Evolutionary conservation across 2,888 invertebrate genomes (phyloP).

Genomic region (Lasius fuliginosus): DNA sequence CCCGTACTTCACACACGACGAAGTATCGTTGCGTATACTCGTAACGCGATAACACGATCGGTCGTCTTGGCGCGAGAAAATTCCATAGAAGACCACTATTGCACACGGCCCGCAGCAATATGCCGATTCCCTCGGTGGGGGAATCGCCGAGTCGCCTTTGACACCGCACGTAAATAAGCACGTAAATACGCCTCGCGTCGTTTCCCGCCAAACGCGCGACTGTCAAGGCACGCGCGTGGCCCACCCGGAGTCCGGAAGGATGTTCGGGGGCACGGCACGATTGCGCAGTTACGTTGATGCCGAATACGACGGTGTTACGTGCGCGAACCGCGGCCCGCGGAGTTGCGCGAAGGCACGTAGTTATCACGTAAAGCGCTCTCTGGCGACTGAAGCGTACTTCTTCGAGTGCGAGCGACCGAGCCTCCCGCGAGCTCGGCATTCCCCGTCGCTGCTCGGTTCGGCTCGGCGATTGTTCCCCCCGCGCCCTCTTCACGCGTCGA

Average conservation of each 20-base stretch:
- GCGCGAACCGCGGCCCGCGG: slow-evolving; percentile 58
- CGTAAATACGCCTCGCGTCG: slow-evolving; percentile 32
- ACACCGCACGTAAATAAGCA: slow-evolving; percentile 53
- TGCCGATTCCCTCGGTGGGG: slow-evolving; percentile 65
- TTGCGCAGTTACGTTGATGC: slow-evolving; percentile 79
- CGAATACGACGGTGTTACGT: slow-evolving; percentile 51
- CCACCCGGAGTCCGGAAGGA: slow-evolving; percentile 71
- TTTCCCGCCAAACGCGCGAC: slow-evolving; percentile 77
- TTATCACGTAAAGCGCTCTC: slow-evolving; percentile 81
- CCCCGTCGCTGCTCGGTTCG: slow-evolving; percentile 57
- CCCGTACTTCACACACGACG: slow-evolving; percentile 22
- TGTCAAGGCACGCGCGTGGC: slow-evolving; percentile 76
- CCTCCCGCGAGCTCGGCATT: slow-evolving; percentile 69
- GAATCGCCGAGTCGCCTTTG: slow-evolving; percentile 57
- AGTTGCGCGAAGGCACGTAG: slow-evolving; percentile 77
- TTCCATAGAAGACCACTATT: slow-evolving; percentile 68
- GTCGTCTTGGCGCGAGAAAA: slow-evolving; percentile 24
- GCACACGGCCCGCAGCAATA: slow-evolving; percentile 79
- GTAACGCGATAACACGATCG: slow-evolving; percentile 29
- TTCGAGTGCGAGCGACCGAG: slow-evolving; percentile 73
- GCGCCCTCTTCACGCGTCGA: slow-evolving; percentile 9
- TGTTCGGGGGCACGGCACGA: slow-evolving; percentile 72
- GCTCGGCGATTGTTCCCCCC: slow-evolving; percentile 59
- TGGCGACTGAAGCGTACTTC: slow-evolving; percentile 80
- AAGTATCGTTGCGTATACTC: slow-evolving; percentile 36